Evolutionary conservation across 2,888 invertebrate species (phyloP).

Genomic region (Lordiphosa andalusiaca): DNA sequence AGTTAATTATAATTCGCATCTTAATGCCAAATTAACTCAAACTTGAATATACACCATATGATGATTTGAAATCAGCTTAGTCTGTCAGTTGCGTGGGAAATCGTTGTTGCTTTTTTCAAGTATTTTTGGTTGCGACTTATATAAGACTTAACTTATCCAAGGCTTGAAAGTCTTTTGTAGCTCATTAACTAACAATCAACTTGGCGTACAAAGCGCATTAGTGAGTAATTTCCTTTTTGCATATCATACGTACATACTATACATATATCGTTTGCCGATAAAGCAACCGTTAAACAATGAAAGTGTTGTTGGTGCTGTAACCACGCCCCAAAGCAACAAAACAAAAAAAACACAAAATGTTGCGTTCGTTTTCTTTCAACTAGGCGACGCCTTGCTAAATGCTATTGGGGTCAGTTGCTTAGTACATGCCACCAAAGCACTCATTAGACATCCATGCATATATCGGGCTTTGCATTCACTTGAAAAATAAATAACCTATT

Average conservation of each 20-base stretch:
- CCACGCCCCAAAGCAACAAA: slow-evolving; percentile 43
- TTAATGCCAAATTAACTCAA: slow-evolving; percentile 57
- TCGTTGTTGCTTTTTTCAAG: neutral
- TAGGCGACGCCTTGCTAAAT: slow-evolving; percentile 41
- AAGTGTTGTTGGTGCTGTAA: slow-evolving; percentile 49
- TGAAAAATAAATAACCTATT: slow-evolving; percentile 67
- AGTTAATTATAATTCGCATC: slow-evolving; percentile 61
- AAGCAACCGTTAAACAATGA: slow-evolving; percentile 49
- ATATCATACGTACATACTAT: slow-evolving; percentile 10
- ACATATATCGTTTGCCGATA: slow-evolving; percentile 34
- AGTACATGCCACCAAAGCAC: slow-evolving; percentile 52
- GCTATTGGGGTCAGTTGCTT: slow-evolving; percentile 64
- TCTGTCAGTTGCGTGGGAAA: slow-evolving; percentile 56
- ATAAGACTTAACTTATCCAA: slow-evolving; percentile 32
- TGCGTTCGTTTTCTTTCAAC: slow-evolving; percentile 44
- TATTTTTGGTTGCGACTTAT: slow-evolving; percentile 27
- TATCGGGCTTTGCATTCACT: slow-evolving; percentile 31
- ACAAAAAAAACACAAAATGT: slow-evolving; percentile 24
- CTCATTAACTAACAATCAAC: slow-evolving; percentile 58
- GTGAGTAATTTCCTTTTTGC: slow-evolving; percentile 48
- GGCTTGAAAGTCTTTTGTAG: slow-evolving; percentile 23
- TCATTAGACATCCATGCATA: slow-evolving; percentile 17
- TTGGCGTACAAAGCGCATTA: slow-evolving; percentile 46
- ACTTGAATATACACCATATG: slow-evolving; percentile 24
- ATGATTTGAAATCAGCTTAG: slow-evolving; percentile 47